These are phyloP conservation scores for Candidula unifasciata DNA, from an alignment of 2,888 invertebrate genomes.

Conservation along the genomic window DNA sequence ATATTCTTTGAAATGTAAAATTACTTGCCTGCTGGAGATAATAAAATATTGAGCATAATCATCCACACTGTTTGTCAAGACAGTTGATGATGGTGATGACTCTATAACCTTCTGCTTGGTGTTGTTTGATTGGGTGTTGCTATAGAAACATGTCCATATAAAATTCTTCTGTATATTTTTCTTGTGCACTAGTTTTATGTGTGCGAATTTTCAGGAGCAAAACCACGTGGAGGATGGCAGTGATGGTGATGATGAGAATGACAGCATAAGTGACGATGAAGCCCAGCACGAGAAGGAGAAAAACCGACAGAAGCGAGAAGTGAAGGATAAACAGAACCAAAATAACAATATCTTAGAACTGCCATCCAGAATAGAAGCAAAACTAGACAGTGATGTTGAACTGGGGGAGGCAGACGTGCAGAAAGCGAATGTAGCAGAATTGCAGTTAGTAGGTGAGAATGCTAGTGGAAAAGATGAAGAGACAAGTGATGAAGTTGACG, in stretches of 20 bases:
- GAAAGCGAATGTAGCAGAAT: not conserved
- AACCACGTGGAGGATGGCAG: slow-evolving; percentile 26
- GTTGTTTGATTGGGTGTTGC: no score
- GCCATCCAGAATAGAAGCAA: not conserved
- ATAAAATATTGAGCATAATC: no score
- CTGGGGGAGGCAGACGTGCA: not conserved
- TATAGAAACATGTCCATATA: not conserved
- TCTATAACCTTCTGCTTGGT: no score
- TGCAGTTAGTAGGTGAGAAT: slow-evolving; percentile 15
- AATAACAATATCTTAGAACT: not conserved
- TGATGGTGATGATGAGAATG: slow-evolving; percentile 48
- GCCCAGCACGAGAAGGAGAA: not conserved
- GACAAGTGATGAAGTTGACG: not conserved
- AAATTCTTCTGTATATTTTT: not conserved
- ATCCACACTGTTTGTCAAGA: no score
- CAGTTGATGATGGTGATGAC: no score
- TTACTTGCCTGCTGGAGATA: no score
- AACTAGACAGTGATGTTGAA: not conserved
- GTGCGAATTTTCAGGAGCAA: slow-evolving; percentile 31
- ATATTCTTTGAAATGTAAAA: no score
- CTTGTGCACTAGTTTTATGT: not conserved
- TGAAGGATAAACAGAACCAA: slow-evolving; percentile 3
- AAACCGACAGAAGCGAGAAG: not conserved
- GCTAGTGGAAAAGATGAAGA: not conserved
- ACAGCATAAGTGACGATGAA: slow-evolving; percentile 8